Percentiles rank a stretch among this genome's conserved stretches.
Conservation (phyloP, 2,113 vertebrate genomes). For the Canis aureus region DNA sequence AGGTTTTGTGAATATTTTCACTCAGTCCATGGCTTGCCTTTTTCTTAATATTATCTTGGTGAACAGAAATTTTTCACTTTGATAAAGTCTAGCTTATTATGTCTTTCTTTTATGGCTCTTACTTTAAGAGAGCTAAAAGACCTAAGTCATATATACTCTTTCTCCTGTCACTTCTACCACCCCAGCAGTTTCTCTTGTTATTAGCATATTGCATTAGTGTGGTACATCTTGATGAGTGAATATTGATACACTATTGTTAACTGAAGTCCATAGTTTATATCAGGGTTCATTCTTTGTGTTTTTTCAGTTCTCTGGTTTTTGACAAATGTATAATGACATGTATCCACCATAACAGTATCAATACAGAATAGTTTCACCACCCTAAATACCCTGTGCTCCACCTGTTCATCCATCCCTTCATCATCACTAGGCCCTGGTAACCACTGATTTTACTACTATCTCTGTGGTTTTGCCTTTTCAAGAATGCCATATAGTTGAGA, state of each 20-base stretch:
- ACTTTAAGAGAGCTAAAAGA: not conserved
- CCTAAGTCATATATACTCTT: not conserved
- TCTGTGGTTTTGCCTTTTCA: not conserved
- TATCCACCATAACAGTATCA: not conserved
- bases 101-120: not conserved
- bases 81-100: not conserved
- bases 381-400: not conserved
- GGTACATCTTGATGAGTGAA: not conserved
- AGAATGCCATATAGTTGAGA: not conserved
- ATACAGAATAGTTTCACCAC: not conserved
- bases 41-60: slow-evolving; percentile 45
- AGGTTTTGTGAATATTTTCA: slow-evolving; percentile 40
- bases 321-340: not conserved
- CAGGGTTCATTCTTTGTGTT: not conserved
- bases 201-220: not conserved
- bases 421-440: not conserved
- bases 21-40: not conserved
- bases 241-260: not conserved
- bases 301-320: not conserved
- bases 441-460: not conserved
- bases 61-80: slow-evolving; percentile 37
- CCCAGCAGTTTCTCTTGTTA: not conserved
- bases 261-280: not conserved
- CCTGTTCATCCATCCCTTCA: not conserved
- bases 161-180: not conserved